phyloP scores from a whole-genome alignment of 2,113 vertebrate genomes.

The Ochotona princeps region DNA sequence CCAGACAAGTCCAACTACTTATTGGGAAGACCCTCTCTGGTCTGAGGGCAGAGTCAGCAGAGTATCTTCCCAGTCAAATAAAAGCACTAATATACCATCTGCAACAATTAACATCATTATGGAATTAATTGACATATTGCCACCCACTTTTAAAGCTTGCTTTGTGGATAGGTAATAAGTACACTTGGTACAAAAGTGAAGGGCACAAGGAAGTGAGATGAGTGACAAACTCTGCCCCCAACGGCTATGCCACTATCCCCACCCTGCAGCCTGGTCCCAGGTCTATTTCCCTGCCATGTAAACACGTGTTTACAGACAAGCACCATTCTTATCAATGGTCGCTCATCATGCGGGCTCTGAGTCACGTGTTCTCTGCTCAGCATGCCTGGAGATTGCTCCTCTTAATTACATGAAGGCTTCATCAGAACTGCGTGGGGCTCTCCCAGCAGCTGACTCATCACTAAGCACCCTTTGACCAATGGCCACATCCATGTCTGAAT shows the following conservation, averaged over 20 bases:
- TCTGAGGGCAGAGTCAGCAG: too few relatives aligned
- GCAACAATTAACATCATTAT: too few relatives aligned
- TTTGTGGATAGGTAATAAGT: background rate
- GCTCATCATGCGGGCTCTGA: background rate
- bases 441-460: background rate
- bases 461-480: background rate
- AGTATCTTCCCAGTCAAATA: too few relatives aligned
- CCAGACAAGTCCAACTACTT: too few relatives aligned
- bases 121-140: too few relatives aligned
- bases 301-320: rapidly evolving
- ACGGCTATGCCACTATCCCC: background rate
- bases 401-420: background rate
- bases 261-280: background rate
- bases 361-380: background rate
- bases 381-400: background rate
- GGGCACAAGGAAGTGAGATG: background rate
- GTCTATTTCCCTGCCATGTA: background rate
- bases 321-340: background rate
- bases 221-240: background rate
- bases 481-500: background rate
- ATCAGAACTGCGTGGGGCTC: background rate
- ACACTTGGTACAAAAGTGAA: background rate
- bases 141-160: background rate
- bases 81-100: too few relatives aligned
- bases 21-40: too few relatives aligned